These are phyloP conservation scores for Megaceryle maxima DNA, from an alignment of 2,113 vertebrate genomes.

Conservation along the genomic window DNA sequence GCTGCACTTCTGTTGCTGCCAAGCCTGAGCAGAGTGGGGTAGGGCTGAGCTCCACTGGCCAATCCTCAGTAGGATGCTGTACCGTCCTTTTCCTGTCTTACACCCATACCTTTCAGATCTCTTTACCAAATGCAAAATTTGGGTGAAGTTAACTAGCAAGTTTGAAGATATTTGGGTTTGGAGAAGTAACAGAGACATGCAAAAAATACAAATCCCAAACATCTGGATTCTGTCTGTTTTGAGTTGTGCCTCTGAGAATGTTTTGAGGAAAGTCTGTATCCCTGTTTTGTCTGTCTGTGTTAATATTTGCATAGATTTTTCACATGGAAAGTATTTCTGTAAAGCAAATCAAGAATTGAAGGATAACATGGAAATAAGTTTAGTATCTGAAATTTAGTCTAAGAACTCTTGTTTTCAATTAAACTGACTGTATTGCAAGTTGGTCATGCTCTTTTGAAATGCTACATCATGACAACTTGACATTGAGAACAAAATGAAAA, in stretches of 20 bases:
- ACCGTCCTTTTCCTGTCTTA: not conserved
- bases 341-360: not conserved
- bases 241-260: not conserved
- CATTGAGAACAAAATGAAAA: not conserved
- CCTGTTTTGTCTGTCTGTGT: not conserved
- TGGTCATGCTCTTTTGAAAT: not conserved
- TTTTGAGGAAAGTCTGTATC: not conserved
- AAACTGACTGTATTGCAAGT: not conserved
- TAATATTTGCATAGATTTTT: not conserved
- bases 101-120: not conserved
- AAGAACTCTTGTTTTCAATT: not conserved
- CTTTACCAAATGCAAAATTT: not conserved
- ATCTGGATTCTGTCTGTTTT: not conserved
- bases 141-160: not conserved
- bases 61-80: not conserved
- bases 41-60: not conserved
- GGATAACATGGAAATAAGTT: not conserved
- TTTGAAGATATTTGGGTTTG: not conserved
- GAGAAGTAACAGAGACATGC: not conserved
- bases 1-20: not conserved
- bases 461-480: not conserved
- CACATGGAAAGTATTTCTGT: not conserved
- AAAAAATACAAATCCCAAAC: not conserved
- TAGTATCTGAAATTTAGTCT: not conserved
- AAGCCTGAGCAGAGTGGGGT: not conserved